Evolutionary conservation across 2,797 vertebrate species (phyloP), one percentile per base, ranked within the genome.

Genomic region (Leptatherina wallacei): DNA sequence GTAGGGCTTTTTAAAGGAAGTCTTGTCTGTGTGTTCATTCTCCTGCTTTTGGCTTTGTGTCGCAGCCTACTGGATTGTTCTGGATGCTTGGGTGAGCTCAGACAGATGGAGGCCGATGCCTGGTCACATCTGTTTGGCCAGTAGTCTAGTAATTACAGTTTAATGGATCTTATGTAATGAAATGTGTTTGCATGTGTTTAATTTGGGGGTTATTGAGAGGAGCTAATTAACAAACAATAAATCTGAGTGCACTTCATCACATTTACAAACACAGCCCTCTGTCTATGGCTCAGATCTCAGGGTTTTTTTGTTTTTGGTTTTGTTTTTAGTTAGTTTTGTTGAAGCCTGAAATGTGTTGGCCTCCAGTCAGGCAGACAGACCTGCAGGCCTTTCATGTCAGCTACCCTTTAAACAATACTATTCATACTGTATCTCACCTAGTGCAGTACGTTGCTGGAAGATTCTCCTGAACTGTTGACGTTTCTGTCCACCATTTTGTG

Each of bases 401-500:
- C 76, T 54, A 64, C 78, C 81, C 69, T 81, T 82, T 51, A 68
- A 82, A 91, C 84, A 89, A 83, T 85, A 80, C 81, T 78, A n/a
- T 81, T 86, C 81, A 71, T 77, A 30, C 51, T 55, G 35, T 55
- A 77, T 88, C 84, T 88, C 67, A 69, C 73, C 36, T 29, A 13
- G 73, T 75, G 61, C 77, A 74, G 77, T 76, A 65, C 72, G 5
- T 65, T 85, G 86, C 91, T 91, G 87, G 89, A 92, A 91, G 83
- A 91, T 89, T 91, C 90, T 86, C 83, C 79, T 77, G 58, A 73
- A 80, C 83, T 70, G 81, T 85, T 87, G 84, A 70, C 84, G 85
- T 84, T 88, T 88, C 76, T 85, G 66, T 85, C 72, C 73, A 69
- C 71, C 73, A 75, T 87, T 89, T 83, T 81, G 83, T 86, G 73